Conservation (phyloP, 2,888 invertebrate genomes). For the Chrysotoxum bicinctum region DNA sequence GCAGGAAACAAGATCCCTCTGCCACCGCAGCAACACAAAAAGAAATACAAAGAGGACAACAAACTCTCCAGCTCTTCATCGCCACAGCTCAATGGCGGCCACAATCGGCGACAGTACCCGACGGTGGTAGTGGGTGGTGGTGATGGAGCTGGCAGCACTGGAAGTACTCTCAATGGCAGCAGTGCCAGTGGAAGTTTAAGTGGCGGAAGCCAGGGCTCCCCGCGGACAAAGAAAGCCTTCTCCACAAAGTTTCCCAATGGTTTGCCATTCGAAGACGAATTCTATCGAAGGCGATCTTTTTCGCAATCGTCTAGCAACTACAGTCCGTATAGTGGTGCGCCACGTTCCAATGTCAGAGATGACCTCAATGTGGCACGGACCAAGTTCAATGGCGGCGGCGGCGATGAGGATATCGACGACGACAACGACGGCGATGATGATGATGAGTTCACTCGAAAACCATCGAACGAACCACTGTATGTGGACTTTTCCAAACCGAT, state of each 20-base stretch:
- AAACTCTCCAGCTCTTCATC: constrained; percentile 76
- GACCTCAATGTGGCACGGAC: constrained; percentile 70
- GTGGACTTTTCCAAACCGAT: constrained; percentile 81
- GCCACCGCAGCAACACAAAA: constrained; percentile 74
- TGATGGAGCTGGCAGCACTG: constrained; percentile 70
- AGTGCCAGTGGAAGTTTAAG: constrained; percentile 77
- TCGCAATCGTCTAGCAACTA: constrained; percentile 81
- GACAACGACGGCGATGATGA: constrained; percentile 59
- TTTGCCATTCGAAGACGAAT: constrained; percentile 81
- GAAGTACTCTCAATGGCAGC: constrained; percentile 75
- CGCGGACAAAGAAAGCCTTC: constrained; percentile 79
- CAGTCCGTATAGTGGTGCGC: constrained; percentile 79
- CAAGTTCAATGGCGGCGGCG: constrained; percentile 68
- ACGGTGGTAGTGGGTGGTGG: constrained; percentile 46
- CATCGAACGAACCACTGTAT: constrained; percentile 81
- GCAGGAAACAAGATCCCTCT: constrained; percentile 71
- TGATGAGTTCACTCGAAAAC: constrained; percentile 81
- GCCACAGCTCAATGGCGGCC: constrained; percentile 73
- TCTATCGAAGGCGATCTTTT: constrained; percentile 79
- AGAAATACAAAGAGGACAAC: constrained; percentile 76
- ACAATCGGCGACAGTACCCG: constrained; percentile 58
- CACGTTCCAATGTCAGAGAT: constrained; percentile 69
- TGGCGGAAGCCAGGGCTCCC: constrained; percentile 79
- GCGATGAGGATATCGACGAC: constrained; percentile 52
- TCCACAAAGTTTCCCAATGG: constrained; percentile 81